Evolutionary conservation across 2,888 invertebrate species (phyloP).

Genomic region (Oxyteleia sp.): DNA sequence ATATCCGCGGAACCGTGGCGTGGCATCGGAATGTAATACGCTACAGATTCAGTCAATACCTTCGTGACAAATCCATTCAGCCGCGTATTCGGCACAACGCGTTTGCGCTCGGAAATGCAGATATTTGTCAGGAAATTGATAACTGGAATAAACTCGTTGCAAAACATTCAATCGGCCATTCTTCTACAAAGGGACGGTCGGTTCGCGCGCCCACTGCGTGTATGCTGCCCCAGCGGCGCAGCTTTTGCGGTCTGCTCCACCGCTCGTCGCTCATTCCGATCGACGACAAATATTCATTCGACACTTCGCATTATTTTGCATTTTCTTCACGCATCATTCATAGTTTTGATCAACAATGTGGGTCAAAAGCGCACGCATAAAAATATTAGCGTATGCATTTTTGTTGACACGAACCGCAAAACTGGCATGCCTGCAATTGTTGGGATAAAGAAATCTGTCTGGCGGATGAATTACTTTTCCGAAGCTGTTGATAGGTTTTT

Average conservation of each 20-base stretch:
- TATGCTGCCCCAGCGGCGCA: neutral
- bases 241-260: constrained; percentile 34
- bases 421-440: too few species aligned
- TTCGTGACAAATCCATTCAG: constrained; percentile 74
- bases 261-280: constrained; percentile 46
- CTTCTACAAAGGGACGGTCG: constrained; percentile 60
- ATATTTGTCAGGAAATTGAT: constrained; percentile 87
- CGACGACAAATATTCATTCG: constrained; percentile 59
- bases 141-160: constrained; percentile 86
- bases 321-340: constrained; percentile 39
- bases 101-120: constrained; percentile 82
- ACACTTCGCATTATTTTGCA: constrained; percentile 33
- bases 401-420: too few species aligned
- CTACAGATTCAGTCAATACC: constrained; percentile 78
- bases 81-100: constrained; percentile 67
- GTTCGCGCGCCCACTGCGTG: constrained; percentile 33
- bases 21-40: constrained; percentile 76
- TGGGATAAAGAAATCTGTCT: too few species aligned
- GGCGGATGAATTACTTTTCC: too few species aligned
- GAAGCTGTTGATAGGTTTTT: too few species aligned
- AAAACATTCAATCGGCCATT: constrained; percentile 82
- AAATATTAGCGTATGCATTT: too few species aligned
- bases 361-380: neutral
- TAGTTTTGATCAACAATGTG: constrained; percentile 13
- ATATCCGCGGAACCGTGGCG: constrained; percentile 60